Conservation (phyloP, 2,797 vertebrate genomes). For the Danio albolineatus region DNA sequence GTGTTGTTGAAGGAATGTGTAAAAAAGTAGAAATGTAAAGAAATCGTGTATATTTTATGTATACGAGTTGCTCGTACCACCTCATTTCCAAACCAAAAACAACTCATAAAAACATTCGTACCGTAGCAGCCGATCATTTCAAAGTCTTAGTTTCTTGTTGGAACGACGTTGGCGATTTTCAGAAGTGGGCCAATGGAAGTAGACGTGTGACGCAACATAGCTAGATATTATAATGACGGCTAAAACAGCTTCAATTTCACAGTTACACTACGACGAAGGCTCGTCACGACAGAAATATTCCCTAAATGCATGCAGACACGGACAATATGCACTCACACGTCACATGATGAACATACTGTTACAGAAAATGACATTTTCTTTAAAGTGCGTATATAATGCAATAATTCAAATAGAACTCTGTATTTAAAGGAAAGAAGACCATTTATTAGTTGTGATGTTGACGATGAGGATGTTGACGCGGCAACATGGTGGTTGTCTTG, state of each 20-base stretch:
- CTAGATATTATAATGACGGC: background rate
- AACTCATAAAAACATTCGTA: background rate
- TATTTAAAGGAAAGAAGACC: conserved; percentile 58
- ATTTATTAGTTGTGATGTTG: conserved; percentile 44
- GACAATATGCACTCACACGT: conserved; percentile 64
- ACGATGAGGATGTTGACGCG: conserved; percentile 57
- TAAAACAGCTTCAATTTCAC: conserved; percentile 31
- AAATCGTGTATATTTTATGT: conserved; percentile 1
- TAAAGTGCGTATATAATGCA: conserved; percentile 88
- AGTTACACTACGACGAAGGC: conserved; percentile 10
- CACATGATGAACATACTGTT: conserved; percentile 37
- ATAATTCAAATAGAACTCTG: conserved; percentile 82
- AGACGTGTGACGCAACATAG: conserved; percentile 32
- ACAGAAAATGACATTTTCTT: conserved; percentile 69
- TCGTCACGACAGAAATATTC: conserved; percentile 20
- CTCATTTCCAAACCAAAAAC: background rate
- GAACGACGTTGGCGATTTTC: conserved; percentile 25
- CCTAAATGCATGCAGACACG: conserved; percentile 50
- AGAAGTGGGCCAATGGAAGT: conserved; percentile 32
- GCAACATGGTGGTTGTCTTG: conserved; percentile 25
- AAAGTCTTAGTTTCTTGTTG: conserved; percentile 3
- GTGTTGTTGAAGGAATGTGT: conserved; percentile 9
- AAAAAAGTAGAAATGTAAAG: conserved; percentile 27
- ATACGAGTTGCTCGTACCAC: background rate
- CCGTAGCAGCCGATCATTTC: conserved; percentile 3